Evolutionary conservation across 2,797 vertebrate genomes (phyloP), one percentile per base, ranked within the genome.

Genomic region (Pampus argenteus): DNA sequence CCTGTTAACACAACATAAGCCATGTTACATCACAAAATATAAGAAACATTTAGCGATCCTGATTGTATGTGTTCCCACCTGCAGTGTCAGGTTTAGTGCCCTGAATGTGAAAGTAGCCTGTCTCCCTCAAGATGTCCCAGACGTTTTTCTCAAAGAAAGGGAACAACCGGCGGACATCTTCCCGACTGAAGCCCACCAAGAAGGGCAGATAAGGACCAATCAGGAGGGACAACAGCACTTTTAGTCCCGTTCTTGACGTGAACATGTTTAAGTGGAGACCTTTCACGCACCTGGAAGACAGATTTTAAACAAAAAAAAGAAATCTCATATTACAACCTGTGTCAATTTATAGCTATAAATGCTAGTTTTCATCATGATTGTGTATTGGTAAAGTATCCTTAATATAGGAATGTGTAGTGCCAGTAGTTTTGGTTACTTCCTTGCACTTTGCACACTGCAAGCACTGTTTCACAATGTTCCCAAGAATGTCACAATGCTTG

Each of bases 61-160:
- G 17, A 14, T 10, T 34, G n/a, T 52, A 1, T 18, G 20, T 25
- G 50, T 36, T 34, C 51, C 71, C 86, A 97, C 97, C 96, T 88
- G 90, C 94, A 64, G 95, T 96, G 85, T 98, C 96, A 25, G 96
- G 96, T 84, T 97, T 97, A 51, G 96, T 97, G 66, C 81, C 95
- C 83, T 98, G 97, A 83, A 97, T 95, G 87, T 97, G 96, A 4
- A 97, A 0, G 86, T 97, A 96, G 5, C 97, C 96, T 0, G 89
- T 25, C 79, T 98, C 96, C 67, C 67, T 89, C 58, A 97, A 50
- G 0, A 95, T 0, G 0, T 89, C 56, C 59, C 89, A 95, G 0
- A 97, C 8, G 0, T 93, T 94, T 86, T 94, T 96, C 78, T 97
- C 88, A 65, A 95, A 70, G 83, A 87, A 97, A 14, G 96, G 96